phyloP scores from a whole-genome alignment of 2,888 invertebrate species.

The Hirtodrosophila histrioides region DNA sequence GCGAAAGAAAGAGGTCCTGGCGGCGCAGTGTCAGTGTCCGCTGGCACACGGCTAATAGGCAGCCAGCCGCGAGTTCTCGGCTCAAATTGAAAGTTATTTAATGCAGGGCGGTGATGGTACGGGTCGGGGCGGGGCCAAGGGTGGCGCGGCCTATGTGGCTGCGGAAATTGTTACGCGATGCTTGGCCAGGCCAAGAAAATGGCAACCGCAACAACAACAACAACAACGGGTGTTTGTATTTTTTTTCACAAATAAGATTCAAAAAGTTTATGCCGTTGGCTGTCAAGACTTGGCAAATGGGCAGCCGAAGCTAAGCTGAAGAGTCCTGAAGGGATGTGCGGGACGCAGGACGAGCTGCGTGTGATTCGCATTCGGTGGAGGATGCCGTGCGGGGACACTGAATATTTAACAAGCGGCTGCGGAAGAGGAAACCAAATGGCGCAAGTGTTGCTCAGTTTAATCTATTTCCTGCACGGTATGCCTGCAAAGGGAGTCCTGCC shows the following conservation, averaged over 20 bases:
- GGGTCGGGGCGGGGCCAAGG: constrained; percentile 18
- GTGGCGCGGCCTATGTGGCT: constrained; percentile 53
- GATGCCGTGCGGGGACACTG: constrained; percentile 42
- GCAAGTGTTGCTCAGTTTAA: constrained; percentile 76
- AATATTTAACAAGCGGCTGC: constrained; percentile 68
- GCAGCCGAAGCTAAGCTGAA: constrained; percentile 25
- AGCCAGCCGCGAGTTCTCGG: constrained; percentile 61
- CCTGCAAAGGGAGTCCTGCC: constrained; percentile 15
- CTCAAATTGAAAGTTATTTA: constrained; percentile 80
- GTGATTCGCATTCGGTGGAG: constrained; percentile 57
- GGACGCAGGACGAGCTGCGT: constrained; percentile 29
- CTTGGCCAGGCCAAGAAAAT: constrained; percentile 49
- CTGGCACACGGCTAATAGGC: constrained; percentile 66
- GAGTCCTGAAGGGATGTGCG: background rate
- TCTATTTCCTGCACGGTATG: constrained; percentile 68
- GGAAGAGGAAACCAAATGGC: constrained; percentile 72
- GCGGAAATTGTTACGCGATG: constrained; percentile 76
- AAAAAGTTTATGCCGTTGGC: constrained; percentile 76
- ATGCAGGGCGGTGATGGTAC: constrained; percentile 38
- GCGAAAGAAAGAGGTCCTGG: constrained; percentile 33
- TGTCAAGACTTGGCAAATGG: constrained; percentile 70
- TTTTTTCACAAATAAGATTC: constrained; percentile 71
- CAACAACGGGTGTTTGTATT: constrained; percentile 26
- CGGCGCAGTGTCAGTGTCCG: constrained; percentile 31
- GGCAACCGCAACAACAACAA: constrained; percentile 42